Evolutionary conservation across 35 echinoderm and acorn worm species (phyloP).

Genomic region (Ophioderma brevispina): DNA sequence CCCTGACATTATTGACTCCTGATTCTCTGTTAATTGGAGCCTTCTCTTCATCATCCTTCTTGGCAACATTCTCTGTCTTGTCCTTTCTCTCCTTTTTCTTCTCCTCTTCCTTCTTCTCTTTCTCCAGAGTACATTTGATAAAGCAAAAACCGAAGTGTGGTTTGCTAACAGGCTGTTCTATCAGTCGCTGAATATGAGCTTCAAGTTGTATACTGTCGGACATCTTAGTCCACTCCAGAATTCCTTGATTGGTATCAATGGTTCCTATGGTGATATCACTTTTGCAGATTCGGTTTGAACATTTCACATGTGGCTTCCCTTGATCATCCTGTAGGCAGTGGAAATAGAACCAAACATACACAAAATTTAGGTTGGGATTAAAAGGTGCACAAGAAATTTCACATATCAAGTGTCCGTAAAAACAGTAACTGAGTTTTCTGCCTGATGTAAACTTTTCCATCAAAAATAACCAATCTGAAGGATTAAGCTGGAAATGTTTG

Average conservation of each 20-base stretch:
- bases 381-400: neutral
- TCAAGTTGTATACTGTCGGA: constrained; percentile 22
- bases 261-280: constrained; percentile 47
- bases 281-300: constrained; percentile 54
- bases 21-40: neutral
- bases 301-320: constrained; percentile 17
- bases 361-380: neutral
- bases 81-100: neutral
- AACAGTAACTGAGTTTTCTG: neutral
- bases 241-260: constrained; percentile 42
- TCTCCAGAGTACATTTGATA: constrained; percentile 13
- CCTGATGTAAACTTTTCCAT: neutral
- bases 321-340: neutral
- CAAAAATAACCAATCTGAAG: too few relatives aligned
- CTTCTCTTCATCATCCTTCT: neutral
- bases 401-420: neutral
- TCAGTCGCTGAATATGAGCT: constrained; percentile 30
- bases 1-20: neutral
- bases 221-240: constrained; percentile 66
- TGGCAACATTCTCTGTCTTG: constrained; percentile 30
- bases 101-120: neutral
- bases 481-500: too few relatives aligned
- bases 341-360: neutral
- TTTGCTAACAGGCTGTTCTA: constrained; percentile 5
- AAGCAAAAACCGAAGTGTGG: constrained; percentile 65